These are phyloP conservation scores for Poliocrania exsul DNA, from an alignment of 2,797 vertebrate species.

Conservation along the genomic window DNA sequence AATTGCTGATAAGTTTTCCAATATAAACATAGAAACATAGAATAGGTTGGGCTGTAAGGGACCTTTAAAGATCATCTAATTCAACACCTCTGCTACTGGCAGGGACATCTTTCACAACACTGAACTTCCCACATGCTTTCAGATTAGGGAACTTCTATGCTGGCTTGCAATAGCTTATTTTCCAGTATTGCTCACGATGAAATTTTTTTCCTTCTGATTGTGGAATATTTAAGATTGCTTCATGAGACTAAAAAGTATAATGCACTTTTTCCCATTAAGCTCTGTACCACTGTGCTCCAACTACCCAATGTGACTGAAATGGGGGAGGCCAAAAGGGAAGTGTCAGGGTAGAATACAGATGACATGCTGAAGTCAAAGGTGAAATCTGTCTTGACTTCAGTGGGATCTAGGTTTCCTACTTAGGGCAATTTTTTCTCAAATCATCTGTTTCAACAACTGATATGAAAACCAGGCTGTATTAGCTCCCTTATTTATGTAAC, in stretches of 20 bases:
- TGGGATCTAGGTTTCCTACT: background rate
- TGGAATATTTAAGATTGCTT: background rate
- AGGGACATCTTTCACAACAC: background rate
- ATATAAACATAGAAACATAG: background rate
- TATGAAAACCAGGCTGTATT: background rate
- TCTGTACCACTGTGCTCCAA: background rate
- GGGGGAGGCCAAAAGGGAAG: background rate
- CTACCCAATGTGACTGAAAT: background rate
- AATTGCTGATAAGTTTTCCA: background rate
- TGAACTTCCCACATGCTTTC: background rate
- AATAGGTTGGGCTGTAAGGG: background rate
- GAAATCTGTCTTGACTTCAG: background rate
- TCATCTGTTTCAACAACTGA: background rate
- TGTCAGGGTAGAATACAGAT: background rate
- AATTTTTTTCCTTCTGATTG: background rate
- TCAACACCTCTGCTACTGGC: background rate
- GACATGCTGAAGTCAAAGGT: background rate
- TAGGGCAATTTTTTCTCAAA: background rate
- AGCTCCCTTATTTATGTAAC: background rate
- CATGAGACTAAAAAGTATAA: background rate
- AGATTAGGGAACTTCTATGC: background rate
- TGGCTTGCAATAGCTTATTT: slow-evolving; percentile 6
- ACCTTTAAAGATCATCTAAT: background rate
- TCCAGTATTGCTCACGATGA: background rate
- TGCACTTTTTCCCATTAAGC: background rate